Evolutionary conservation across 2,888 invertebrate species (phyloP).

Genomic region (Tinea pellionella): DNA sequence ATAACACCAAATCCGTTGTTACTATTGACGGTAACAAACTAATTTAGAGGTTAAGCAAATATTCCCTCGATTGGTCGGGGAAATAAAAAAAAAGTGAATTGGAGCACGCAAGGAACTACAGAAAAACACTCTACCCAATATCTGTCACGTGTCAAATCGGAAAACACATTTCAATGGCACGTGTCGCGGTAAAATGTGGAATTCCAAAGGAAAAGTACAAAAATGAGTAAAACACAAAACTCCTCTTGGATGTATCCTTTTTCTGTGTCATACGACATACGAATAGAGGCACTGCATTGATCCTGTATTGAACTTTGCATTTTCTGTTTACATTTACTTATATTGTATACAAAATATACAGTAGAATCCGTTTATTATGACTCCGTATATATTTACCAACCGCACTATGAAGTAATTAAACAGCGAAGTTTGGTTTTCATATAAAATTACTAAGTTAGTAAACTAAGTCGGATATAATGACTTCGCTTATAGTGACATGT

Average conservation of each 20-base stretch:
- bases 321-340: neutral
- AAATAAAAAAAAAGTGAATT: slow-evolving; percentile 2
- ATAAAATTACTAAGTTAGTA: no score
- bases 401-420: no score
- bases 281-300: neutral
- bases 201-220: neutral
- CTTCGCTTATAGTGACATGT: no score
- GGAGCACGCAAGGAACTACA: neutral
- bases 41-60: neutral
- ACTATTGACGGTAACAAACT: neutral
- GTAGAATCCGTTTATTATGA: no score
- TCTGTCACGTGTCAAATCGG: slow-evolving; percentile 10
- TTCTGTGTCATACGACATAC: slow-evolving; percentile 1
- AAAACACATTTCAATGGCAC: slow-evolving; percentile 11
- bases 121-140: slow-evolving; percentile 4
- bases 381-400: no score
- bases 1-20: neutral
- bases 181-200: slow-evolving; percentile 7
- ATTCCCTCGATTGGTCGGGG: neutral
- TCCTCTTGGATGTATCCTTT: neutral
- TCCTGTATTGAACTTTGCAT: neutral
- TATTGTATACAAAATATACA: neutral
- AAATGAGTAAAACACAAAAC: slow-evolving; percentile 5
- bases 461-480: no score
- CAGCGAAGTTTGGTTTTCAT: no score